These are phyloP conservation scores for Anagrus nilaparvatae DNA, from an alignment of 1,140 invertebrate genomes.

Conservation along the genomic window DNA sequence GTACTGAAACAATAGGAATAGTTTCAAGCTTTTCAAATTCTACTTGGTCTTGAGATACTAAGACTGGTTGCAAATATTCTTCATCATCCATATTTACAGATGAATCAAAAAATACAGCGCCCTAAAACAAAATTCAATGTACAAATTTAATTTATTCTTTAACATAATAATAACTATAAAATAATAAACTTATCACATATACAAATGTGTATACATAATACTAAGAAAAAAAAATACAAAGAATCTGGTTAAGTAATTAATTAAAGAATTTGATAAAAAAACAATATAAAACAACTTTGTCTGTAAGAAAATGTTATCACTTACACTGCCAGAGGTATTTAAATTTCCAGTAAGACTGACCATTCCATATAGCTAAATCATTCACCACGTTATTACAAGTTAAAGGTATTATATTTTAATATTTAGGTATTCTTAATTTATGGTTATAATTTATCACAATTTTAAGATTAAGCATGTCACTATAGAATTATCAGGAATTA, in stretches of 20 bases:
- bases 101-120: slow-evolving; percentile 46
- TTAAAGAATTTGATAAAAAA: neutral
- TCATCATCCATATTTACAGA: slow-evolving; percentile 45
- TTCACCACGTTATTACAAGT: too few relatives aligned
- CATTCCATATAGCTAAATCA: too few relatives aligned
- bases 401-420: too few relatives aligned
- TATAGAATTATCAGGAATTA: too few relatives aligned
- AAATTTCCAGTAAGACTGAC: slow-evolving; percentile 29
- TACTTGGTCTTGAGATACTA: slow-evolving; percentile 38
- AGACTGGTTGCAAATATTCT: slow-evolving; percentile 41
- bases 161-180: neutral
- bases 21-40: slow-evolving; percentile 45
- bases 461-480: too few relatives aligned
- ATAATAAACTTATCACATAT: neutral
- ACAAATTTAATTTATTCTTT: neutral
- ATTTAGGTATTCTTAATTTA: too few relatives aligned
- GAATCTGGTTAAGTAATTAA: neutral
- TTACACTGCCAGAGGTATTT: slow-evolving; percentile 28
- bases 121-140: slow-evolving; percentile 28
- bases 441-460: too few relatives aligned
- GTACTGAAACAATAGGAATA: slow-evolving; percentile 28
- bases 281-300: neutral
- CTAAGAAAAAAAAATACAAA: neutral
- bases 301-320: slow-evolving; percentile 15
- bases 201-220: neutral